A percentile compares a stretch with the other conserved stretches of the same genome.
Evolutionary conservation across 2,113 vertebrate species (phyloP).

Genomic region (Parotia lawesii): DNA sequence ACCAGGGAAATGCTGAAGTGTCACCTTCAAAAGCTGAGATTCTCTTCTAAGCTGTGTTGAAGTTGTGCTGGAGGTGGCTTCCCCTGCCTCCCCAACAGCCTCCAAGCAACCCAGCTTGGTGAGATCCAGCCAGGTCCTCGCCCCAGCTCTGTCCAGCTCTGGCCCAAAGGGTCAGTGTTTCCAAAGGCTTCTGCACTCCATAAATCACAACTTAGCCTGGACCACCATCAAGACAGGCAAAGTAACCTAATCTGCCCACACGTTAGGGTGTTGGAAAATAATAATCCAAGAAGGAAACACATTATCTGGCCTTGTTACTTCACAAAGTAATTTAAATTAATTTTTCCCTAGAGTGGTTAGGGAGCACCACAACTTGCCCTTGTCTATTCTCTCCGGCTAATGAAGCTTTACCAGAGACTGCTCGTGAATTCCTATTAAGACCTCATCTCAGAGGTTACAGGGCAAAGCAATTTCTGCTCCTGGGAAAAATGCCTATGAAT

Average conservation of each 20-base stretch:
- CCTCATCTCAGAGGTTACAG: slow-evolving; percentile 72
- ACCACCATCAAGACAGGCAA: slow-evolving; percentile 30
- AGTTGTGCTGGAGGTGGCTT: neutral
- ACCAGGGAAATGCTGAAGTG: neutral
- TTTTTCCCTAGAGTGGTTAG: slow-evolving; percentile 76
- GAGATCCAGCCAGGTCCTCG: neutral
- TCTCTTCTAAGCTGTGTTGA: neutral
- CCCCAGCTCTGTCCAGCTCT: neutral
- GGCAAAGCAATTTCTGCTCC: slow-evolving; percentile 72
- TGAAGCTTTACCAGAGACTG: slow-evolving; percentile 69
- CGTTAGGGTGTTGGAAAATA: slow-evolving; percentile 69
- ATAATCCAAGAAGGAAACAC: slow-evolving; percentile 66
- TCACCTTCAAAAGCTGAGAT: neutral
- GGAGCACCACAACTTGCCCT: slow-evolving; percentile 65
- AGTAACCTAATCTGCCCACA: slow-evolving; percentile 68
- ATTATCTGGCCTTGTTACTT: slow-evolving; percentile 69
- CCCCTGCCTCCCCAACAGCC: neutral
- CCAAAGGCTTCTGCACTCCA: neutral
- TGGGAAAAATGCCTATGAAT: slow-evolving; percentile 74
- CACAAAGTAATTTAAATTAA: slow-evolving; percentile 74
- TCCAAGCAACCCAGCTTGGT: neutral
- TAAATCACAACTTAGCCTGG: slow-evolving; percentile 41
- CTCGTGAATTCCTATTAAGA: slow-evolving; percentile 70
- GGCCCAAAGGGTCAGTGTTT: neutral
- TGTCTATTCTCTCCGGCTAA: slow-evolving; percentile 70